Percentiles rank a stretch among this genome's conserved stretches.
phyloP scores from a whole-genome alignment of 1,140 invertebrate genomes.

The Meloidogyne floridensis region DNA sequence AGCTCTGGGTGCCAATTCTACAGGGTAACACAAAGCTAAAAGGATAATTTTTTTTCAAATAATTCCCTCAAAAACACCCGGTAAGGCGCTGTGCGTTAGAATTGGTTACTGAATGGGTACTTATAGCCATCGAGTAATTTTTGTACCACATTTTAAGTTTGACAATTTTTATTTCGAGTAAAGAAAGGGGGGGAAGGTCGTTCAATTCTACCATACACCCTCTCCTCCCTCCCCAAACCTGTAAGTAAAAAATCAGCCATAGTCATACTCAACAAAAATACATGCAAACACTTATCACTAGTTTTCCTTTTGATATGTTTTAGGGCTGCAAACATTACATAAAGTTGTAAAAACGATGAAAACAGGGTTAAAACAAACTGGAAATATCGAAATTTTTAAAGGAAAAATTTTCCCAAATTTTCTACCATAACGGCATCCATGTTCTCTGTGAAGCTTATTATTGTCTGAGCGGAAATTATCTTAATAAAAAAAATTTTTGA shows the following conservation, averaged over 20 bases:
- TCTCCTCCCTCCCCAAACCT: slow-evolving; percentile 26
- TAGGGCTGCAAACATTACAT: slow-evolving; percentile 44
- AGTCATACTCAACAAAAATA: slow-evolving; percentile 55
- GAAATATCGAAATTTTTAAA: not conserved
- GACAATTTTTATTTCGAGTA: too few relatives aligned
- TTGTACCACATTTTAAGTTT: too few relatives aligned
- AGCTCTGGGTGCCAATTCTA: slow-evolving; percentile 50
- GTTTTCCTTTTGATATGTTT: slow-evolving; percentile 48
- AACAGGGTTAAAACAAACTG: slow-evolving; percentile 44
- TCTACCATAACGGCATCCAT: slow-evolving; percentile 34
- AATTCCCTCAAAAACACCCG: not conserved
- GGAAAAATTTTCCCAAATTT: not conserved
- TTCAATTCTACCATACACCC: too few relatives aligned
- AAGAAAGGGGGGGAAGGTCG: too few relatives aligned
- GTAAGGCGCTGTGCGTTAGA: too few relatives aligned
- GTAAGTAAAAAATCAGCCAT: slow-evolving; percentile 57
- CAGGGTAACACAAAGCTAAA: slow-evolving; percentile 51
- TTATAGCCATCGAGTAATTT: too few relatives aligned
- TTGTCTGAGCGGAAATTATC: slow-evolving; percentile 45
- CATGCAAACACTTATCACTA: slow-evolving; percentile 46
- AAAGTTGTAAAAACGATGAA: slow-evolving; percentile 49
- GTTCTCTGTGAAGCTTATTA: slow-evolving; percentile 46
- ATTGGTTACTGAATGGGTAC: too few relatives aligned
- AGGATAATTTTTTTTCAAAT: not conserved
- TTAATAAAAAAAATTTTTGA: slow-evolving; percentile 3